Percentiles rank a stretch among this genome's conserved stretches.
Evolutionary conservation across 2,888 invertebrate species (phyloP).

Genomic region (Lypha dubia): DNA sequence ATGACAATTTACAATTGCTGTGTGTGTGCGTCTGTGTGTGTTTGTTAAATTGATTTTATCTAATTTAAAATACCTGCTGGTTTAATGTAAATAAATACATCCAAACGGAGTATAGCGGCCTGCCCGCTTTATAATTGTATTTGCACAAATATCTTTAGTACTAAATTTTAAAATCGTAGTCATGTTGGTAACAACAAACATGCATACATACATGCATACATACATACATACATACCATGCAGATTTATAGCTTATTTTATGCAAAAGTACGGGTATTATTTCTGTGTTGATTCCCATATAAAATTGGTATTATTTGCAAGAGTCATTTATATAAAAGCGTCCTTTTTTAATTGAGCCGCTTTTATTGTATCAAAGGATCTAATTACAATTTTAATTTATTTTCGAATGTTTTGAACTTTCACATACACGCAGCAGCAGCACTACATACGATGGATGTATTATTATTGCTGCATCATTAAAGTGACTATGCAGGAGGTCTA

Average conservation of each 20-base stretch:
- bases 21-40: conserved; percentile 65
- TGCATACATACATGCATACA: no score
- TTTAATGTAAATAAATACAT: conserved; percentile 50
- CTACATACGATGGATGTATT: no score
- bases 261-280: conserved; percentile 56
- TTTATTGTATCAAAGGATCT: conserved; percentile 72
- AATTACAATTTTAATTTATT: conserved; percentile 73
- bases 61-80: conserved; percentile 72
- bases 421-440: conserved; percentile 33
- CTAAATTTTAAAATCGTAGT: conserved; percentile 21
- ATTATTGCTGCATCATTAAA: conserved; percentile 6
- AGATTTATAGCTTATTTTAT: conserved; percentile 63
- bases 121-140: conserved; percentile 16
- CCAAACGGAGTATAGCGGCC: not conserved
- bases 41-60: conserved; percentile 72
- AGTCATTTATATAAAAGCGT: conserved; percentile 56
- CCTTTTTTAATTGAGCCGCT: conserved; percentile 71
- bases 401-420: conserved; percentile 56
- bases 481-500: conserved; percentile 43
- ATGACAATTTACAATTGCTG: conserved; percentile 69
- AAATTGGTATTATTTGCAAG: conserved; percentile 64
- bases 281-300: conserved; percentile 48
- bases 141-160: conserved; percentile 38
- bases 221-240: conserved; percentile 21
- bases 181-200: conserved; percentile 41